Base-by-base conservation (phyloP, 2,797 vertebrate genomes). In the Clarias fuscus region DNA sequence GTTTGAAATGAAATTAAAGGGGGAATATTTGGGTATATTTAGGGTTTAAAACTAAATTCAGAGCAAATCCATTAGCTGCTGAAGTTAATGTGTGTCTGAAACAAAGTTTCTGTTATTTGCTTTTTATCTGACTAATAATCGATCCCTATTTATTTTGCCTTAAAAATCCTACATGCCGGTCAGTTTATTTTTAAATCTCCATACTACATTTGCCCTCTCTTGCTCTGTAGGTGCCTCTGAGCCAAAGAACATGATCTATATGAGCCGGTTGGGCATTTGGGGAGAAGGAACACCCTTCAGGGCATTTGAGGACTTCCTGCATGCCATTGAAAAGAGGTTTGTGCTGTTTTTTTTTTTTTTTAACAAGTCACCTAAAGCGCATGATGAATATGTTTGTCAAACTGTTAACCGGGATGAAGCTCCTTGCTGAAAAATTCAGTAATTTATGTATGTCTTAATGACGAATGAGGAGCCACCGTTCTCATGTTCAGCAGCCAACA, bases 211-310 rank as follows among this genome's bases (percentile, higher is more conserved):
- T 84, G 7, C 53, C 13, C 14, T 10, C 1, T 0, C 56, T 2
- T 0, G 33, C 85, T 62, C 11, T 61, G 40, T 27, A 99, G 98
- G 98, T 95, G 98, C 98, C 92, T 99, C 98, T 11, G 98, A 99
- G 95, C 98, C 98, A 94, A 98, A 98, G 94, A 99, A 99, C 95
- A 99, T 99, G 98, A 99, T 99, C 91, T 99, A 99, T 91, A 99
- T 99, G 98, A 99, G 97, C 93, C 98, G 98, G 84, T 94, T 99
- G 93, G 98, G 98, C 70, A 99, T 99, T 90, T 99, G 98, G 98
- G 98, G 98, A 2, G 96, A 98, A 59, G 98, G 98, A 85, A 99
- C 98, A 0, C 97, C 98, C 7, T 99, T 99, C 94, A 95, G 95
- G 89, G 92, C 95, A 0, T 99, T 99, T 0, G 98, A 99, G 0